These are phyloP conservation scores for Acipenser transmontanus DNA, from an alignment of 2,797 vertebrate species.

Conservation along the genomic window DNA sequence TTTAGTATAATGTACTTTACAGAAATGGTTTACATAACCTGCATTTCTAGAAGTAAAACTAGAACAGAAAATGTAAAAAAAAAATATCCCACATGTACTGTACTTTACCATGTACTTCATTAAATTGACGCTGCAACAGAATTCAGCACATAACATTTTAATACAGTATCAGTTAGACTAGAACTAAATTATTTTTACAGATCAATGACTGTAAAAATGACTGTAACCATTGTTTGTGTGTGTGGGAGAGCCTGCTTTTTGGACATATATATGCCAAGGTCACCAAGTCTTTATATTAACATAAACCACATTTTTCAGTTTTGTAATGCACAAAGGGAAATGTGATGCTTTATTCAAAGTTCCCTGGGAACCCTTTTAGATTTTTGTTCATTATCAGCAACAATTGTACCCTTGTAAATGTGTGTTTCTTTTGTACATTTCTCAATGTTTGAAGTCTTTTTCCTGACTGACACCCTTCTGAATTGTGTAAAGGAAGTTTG, in stretches of 20 bases:
- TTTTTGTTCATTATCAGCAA: slow-evolving; percentile 25
- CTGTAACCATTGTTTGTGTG: neutral
- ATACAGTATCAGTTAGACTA: too few relatives aligned
- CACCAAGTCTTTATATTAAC: slow-evolving; percentile 40
- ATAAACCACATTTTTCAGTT: slow-evolving; percentile 45
- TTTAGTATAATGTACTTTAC: too few relatives aligned
- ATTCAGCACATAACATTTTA: neutral
- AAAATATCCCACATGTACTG: too few relatives aligned
- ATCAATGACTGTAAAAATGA: neutral
- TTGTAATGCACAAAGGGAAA: slow-evolving; percentile 41
- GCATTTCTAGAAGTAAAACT: too few relatives aligned
- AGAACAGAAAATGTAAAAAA: too few relatives aligned
- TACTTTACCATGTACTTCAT: neutral
- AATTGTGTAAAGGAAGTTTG: slow-evolving; percentile 25
- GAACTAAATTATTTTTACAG: too few relatives aligned
- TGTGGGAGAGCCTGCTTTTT: slow-evolving; percentile 19
- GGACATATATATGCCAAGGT: slow-evolving; percentile 42
- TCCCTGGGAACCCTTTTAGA: slow-evolving; percentile 30
- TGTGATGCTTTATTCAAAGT: slow-evolving; percentile 45
- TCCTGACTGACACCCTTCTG: slow-evolving; percentile 30
- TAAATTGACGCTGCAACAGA: neutral
- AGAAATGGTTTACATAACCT: too few relatives aligned
- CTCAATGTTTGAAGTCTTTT: slow-evolving; percentile 26
- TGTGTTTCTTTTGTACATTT: neutral
- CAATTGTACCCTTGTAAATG: slow-evolving; percentile 32